Conservation (phyloP, 2,113 vertebrate genomes). For the Agelaius tricolor region DNA sequence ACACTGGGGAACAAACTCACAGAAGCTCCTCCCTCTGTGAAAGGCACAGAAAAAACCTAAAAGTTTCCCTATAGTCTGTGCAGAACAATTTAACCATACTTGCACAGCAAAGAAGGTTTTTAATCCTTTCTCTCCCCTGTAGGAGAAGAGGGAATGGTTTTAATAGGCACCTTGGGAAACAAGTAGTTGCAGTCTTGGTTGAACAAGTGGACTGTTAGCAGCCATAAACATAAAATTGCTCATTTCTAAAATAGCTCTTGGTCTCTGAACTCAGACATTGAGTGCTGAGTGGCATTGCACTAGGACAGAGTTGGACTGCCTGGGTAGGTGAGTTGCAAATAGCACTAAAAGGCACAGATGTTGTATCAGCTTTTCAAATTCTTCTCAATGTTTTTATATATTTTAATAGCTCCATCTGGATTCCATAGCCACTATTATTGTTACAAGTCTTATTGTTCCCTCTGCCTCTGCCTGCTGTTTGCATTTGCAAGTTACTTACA, state of each 20-base stretch:
- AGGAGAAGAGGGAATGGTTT: background rate
- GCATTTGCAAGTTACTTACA: background rate
- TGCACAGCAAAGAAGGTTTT: background rate
- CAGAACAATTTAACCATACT: background rate
- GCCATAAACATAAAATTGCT: background rate
- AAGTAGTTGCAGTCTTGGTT: background rate
- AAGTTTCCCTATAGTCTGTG: background rate
- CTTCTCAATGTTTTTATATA: background rate
- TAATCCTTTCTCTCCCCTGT: background rate
- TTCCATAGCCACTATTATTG: background rate
- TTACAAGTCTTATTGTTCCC: background rate
- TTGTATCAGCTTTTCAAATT: background rate
- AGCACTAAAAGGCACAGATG: background rate
- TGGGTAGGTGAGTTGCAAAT: background rate
- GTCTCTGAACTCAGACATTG: background rate
- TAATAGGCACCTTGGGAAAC: background rate
- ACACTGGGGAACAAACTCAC: background rate
- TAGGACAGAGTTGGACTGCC: background rate
- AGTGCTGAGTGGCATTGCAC: background rate
- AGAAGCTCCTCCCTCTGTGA: background rate
- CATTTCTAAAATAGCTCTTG: background rate
- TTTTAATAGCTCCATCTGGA: conserved; percentile 27
- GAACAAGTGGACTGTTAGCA: background rate
- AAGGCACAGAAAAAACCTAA: background rate
- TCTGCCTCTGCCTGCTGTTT: conserved; percentile 18